Conservation (phyloP, 2,888 invertebrate species). For the Lepidochrysops patricia region DNA sequence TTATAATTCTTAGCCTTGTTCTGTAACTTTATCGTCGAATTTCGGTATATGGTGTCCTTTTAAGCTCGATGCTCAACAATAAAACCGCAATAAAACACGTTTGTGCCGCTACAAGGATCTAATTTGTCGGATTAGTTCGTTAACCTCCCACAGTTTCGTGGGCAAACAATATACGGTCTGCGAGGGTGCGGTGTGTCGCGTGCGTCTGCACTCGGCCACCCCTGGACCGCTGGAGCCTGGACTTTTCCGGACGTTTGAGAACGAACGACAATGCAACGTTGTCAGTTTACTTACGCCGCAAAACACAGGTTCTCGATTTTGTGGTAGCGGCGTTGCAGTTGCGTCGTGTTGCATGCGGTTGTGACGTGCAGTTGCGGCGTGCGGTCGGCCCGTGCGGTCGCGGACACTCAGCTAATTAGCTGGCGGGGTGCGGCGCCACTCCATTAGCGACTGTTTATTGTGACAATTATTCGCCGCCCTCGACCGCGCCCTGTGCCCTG, state of each 20-base stretch:
- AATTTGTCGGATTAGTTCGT: constrained; percentile 2
- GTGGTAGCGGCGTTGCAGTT: no score
- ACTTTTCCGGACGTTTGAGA: not conserved
- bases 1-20: no score
- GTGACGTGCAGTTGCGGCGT: constrained; percentile 1
- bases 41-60: not conserved
- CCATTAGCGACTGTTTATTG: constrained; percentile 66
- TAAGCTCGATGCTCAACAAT: not conserved
- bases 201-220: not conserved
- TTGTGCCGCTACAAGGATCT: constrained; percentile 2
- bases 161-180: not conserved
- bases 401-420: constrained; percentile 31
- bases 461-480: constrained; percentile 51
- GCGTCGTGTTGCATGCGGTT: not conserved
- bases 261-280: no score
- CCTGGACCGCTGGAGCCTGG: no score
- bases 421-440: constrained; percentile 45
- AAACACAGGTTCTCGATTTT: no score
- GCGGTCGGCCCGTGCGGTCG: constrained; percentile 22
- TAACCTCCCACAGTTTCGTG: not conserved
- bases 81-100: not conserved
- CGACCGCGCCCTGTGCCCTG: constrained; percentile 20
- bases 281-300: not conserved
- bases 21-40: not conserved
- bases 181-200: not conserved